Conservation (phyloP, 2,888 invertebrate genomes). For the Melieria picta region DNA sequence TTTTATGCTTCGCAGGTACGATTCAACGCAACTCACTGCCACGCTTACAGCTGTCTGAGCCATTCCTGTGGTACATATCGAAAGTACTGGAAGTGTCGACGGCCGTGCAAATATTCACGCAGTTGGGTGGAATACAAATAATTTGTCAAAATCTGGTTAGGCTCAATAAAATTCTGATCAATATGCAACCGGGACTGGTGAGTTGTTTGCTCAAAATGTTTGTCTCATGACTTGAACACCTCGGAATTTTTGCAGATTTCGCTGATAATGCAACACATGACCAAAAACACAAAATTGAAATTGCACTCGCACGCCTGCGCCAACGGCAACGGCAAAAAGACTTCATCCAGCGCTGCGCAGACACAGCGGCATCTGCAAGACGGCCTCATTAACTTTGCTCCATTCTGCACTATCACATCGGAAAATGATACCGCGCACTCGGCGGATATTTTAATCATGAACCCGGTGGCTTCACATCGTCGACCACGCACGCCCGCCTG, state of each 20-base stretch:
- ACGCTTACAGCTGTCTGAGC: conserved; percentile 78
- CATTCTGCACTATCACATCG: conserved; percentile 82
- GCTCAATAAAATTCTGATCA: conserved; percentile 78
- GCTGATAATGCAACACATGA: conserved; percentile 74
- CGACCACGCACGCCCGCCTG: conserved; percentile 92
- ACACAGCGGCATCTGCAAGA: conserved; percentile 74
- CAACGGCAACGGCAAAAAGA: conserved; percentile 57
- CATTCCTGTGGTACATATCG: conserved; percentile 84
- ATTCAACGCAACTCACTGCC: conserved; percentile 62
- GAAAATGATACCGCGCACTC: conserved; percentile 88
- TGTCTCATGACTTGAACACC: neutral
- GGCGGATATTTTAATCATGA: conserved; percentile 87
- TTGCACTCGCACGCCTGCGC: conserved; percentile 62
- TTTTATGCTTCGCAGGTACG: conserved; percentile 51
- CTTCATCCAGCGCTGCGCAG: conserved; percentile 64
- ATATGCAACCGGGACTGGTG: conserved; percentile 75
- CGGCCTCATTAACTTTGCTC: conserved; percentile 89
- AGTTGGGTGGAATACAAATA: conserved; percentile 79
- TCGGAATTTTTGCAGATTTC: conserved; percentile 55
- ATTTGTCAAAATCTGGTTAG: conserved; percentile 82
- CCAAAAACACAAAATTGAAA: conserved; percentile 66
- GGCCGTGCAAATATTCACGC: conserved; percentile 78
- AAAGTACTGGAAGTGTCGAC: conserved; percentile 82
- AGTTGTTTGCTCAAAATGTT: conserved; percentile 48
- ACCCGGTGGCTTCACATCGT: conserved; percentile 80